phyloP scores from a whole-genome alignment of 2,797 vertebrate species.

The Sebastes vulpes region DNA sequence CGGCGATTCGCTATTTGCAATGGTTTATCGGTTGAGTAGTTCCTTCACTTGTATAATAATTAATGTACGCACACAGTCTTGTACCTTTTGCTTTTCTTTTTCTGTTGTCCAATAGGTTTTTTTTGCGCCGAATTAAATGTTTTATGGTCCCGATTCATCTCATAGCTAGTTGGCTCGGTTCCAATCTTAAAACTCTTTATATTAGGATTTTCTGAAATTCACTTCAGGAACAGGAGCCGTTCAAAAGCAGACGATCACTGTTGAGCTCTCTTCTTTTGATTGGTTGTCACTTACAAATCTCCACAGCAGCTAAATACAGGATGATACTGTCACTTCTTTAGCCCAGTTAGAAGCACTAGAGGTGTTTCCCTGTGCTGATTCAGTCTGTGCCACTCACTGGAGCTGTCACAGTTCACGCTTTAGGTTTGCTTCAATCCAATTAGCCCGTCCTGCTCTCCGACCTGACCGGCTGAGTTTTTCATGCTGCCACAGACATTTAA shows the following conservation, averaged over 20 bases:
- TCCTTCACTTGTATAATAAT: no score
- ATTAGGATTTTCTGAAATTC: no score
- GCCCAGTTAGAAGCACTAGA: neutral
- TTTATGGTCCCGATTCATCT: no score
- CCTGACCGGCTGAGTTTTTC: conserved; percentile 3
- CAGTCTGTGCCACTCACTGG: conserved; percentile 13
- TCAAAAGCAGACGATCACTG: no score
- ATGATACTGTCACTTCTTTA: neutral
- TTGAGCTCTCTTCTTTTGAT: neutral
- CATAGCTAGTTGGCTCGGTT: no score
- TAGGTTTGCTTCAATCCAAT: conserved; percentile 64
- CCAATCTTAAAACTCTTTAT: no score
- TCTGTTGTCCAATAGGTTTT: neutral
- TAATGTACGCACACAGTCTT: no score
- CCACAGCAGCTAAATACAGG: neutral
- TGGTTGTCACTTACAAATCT: neutral
- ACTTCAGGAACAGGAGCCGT: no score
- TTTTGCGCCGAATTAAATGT: no score
- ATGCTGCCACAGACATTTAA: conserved; percentile 11
- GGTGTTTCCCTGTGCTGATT: conserved; percentile 14
- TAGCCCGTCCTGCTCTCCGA: conserved; percentile 44
- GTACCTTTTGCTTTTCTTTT: neutral
- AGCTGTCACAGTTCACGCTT: conserved; percentile 31
- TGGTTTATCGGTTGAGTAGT: no score
- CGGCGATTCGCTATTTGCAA: no score